Conservation (phyloP, 2,797 vertebrate genomes). For the Amazona ochrocephala region DNA sequence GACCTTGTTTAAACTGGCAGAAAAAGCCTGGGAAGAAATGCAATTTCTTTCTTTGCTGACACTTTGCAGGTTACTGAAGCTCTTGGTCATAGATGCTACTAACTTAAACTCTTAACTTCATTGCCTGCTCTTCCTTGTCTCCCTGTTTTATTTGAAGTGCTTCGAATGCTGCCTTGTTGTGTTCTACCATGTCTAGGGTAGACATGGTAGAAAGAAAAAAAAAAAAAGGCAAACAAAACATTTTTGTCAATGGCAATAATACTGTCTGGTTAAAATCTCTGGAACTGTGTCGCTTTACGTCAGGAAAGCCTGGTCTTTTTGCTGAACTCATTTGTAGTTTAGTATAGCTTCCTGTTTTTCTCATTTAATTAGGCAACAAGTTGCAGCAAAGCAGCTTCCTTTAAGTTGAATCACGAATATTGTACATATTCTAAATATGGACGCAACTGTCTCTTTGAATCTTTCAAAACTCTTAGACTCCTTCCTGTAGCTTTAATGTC, state of each 20-base stretch:
- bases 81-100: not conserved
- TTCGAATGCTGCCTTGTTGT: not conserved
- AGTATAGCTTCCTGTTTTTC: constrained; percentile 42
- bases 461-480: not conserved
- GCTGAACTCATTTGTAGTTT: not conserved
- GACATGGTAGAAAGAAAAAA: not conserved
- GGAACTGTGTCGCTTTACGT: not conserved
- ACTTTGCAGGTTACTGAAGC: not conserved
- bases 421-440: not conserved
- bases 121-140: not conserved
- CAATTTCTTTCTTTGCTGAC: not conserved
- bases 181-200: not conserved
- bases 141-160: not conserved
- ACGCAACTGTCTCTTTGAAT: not conserved
- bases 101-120: not conserved
- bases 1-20: constrained; percentile 6
- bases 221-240: not conserved
- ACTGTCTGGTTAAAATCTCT: not conserved
- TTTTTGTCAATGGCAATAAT: not conserved
- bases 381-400: constrained; percentile 40
- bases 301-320: not conserved
- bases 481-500: not conserved
- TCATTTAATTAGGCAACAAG: constrained; percentile 21
- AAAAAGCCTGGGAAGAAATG: constrained; percentile 6
- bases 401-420: constrained; percentile 5